Conservation (phyloP, 2,113 vertebrate species). For the Meleagris gallopavo region DNA sequence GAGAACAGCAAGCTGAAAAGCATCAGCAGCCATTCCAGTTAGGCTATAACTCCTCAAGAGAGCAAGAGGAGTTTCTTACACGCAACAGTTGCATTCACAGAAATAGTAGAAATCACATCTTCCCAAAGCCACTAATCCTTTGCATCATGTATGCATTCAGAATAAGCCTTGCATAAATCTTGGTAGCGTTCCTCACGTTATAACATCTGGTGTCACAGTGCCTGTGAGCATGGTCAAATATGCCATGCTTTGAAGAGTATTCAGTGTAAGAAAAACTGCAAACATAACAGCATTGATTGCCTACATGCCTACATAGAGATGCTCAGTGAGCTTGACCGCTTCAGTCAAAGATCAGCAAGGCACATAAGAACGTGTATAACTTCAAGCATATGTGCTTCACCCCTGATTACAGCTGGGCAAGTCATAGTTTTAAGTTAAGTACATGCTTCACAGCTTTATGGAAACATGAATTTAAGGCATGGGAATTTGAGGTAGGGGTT, state of each 20-base stretch:
- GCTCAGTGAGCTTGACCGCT: neutral
- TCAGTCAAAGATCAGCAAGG: neutral
- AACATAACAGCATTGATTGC: neutral
- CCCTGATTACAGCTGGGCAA: neutral
- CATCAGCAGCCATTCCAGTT: neutral
- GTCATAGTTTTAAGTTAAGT: neutral
- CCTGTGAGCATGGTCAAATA: neutral
- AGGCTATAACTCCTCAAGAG: neutral
- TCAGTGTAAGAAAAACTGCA: neutral
- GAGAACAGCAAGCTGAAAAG: neutral
- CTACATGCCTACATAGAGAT: neutral
- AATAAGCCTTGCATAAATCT: neutral
- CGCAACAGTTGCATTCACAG: neutral
- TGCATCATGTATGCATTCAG: neutral
- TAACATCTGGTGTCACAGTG: neutral
- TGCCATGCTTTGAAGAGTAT: neutral
- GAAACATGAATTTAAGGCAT: neutral
- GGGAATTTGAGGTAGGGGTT: neutral
- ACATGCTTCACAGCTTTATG: neutral
- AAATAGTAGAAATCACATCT: slow-evolving; percentile 8
- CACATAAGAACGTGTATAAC: neutral
- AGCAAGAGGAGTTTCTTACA: neutral
- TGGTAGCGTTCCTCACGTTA: neutral
- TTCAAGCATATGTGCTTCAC: neutral
- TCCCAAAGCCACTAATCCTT: neutral